Evolutionary conservation across 2,113 vertebrate genomes (phyloP).

Genomic region (Sinocyclocheilus rhinocerous): DNA sequence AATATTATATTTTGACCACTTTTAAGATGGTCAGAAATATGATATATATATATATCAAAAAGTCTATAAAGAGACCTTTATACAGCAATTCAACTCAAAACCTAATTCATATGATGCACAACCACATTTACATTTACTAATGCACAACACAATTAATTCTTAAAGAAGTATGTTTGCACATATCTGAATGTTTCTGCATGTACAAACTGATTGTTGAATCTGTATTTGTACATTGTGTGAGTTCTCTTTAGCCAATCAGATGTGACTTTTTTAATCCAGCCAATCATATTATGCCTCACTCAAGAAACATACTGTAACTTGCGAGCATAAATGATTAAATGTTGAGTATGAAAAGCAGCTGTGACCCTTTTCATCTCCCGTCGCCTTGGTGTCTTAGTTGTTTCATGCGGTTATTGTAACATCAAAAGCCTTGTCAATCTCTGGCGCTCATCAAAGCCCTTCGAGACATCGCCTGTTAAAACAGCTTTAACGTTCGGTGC

Average conservation of each 20-base stretch:
- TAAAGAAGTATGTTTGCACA: too few species aligned
- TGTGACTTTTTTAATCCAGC: not conserved
- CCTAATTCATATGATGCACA: too few species aligned
- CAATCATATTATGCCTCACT: not conserved
- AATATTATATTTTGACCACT: too few species aligned
- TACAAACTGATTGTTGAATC: too few species aligned
- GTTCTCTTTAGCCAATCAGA: not conserved
- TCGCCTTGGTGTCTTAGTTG: conserved; percentile 13
- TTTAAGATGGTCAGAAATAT: too few species aligned
- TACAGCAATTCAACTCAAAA: too few species aligned
- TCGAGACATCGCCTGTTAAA: not conserved
- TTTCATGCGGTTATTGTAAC: not conserved
- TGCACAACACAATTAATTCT: too few species aligned
- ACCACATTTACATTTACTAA: too few species aligned
- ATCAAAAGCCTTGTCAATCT: conserved; percentile 22
- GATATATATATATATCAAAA: too few species aligned
- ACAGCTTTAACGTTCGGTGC: not conserved
- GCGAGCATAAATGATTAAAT: not conserved
- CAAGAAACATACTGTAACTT: not conserved
- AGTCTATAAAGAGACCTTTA: too few species aligned
- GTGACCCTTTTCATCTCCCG: not conserved
- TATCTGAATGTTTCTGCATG: too few species aligned
- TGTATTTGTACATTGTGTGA: too few species aligned
- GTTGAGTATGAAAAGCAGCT: not conserved
- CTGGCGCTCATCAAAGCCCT: not conserved